phyloP scores from a whole-genome alignment of 2,888 invertebrate species.

The Luperina testacea region DNA sequence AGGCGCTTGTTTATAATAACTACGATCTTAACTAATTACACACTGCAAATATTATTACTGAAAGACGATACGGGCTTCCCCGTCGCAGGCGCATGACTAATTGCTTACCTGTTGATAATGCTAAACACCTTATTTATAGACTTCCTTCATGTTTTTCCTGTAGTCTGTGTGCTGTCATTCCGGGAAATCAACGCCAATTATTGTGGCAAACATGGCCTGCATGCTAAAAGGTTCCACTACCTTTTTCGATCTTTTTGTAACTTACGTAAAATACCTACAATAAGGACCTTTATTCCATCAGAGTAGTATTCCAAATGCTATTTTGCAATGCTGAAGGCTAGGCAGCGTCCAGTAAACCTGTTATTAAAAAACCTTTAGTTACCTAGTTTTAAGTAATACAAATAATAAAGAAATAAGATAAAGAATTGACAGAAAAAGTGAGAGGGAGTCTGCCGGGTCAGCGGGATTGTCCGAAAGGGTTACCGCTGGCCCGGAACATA shows the following conservation, averaged over 20 bases:
- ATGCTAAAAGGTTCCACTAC: slow-evolving; percentile 12
- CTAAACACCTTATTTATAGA: slow-evolving; percentile 49
- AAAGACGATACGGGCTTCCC: slow-evolving; percentile 66
- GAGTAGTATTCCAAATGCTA: not conserved
- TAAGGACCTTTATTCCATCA: not conserved
- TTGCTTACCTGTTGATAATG: slow-evolving; percentile 43
- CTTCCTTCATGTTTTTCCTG: slow-evolving; percentile 54
- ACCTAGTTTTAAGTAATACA: not conserved
- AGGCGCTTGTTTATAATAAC: slow-evolving; percentile 43
- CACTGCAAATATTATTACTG: slow-evolving; percentile 52
- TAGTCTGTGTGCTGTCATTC: slow-evolving; percentile 22
- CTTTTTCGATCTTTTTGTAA: not conserved
- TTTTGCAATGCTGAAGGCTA: not conserved
- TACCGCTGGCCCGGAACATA: too few species aligned
- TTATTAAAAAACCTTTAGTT: not conserved
- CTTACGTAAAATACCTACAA: not conserved
- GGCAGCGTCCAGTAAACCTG: not conserved
- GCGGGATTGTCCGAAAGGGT: too few species aligned
- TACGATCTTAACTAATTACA: slow-evolving; percentile 46
- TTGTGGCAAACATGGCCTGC: not conserved
- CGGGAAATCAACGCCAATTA: slow-evolving; percentile 28
- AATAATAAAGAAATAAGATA: too few species aligned
- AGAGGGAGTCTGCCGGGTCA: too few species aligned
- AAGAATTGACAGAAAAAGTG: too few species aligned
- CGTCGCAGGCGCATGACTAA: slow-evolving; percentile 51